phyloP scores from a whole-genome alignment of 2,888 invertebrate species.

The Brenthis daphne region DNA sequence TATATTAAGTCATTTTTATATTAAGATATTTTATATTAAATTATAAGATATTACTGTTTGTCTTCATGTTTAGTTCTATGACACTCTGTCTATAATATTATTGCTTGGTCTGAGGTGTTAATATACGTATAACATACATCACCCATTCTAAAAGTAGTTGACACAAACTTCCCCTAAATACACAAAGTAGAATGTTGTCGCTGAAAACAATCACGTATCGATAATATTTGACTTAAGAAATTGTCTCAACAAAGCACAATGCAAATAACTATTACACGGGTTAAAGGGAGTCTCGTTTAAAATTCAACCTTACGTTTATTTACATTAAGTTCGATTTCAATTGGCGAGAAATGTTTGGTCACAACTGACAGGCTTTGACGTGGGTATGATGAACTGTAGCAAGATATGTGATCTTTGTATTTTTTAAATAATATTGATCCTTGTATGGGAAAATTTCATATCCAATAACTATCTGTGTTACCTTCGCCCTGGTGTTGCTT shows the following conservation, averaged over 20 bases:
- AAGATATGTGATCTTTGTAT: neutral
- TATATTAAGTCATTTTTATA: too few relatives aligned
- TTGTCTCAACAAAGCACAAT: conserved; percentile 38
- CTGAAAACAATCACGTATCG: conserved; percentile 24
- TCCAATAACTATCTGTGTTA: too few relatives aligned
- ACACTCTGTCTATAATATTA: too few relatives aligned
- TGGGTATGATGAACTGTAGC: conserved; percentile 1
- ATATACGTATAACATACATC: too few relatives aligned
- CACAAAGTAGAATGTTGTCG: conserved; percentile 21
- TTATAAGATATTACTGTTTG: too few relatives aligned
- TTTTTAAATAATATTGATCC: conserved; percentile 3
- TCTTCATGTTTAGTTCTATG: too few relatives aligned
- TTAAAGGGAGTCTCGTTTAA: neutral
- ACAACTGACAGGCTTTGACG: conserved; percentile 9
- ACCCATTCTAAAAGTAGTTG: too few relatives aligned
- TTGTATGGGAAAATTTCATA: neutral
- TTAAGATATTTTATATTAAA: too few relatives aligned
- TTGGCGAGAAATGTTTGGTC: neutral
- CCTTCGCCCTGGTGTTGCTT: too few relatives aligned
- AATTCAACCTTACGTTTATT: neutral
- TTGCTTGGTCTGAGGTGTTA: too few relatives aligned
- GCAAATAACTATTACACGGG: conserved; percentile 32
- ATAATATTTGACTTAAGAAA: conserved; percentile 41
- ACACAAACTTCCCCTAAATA: neutral
- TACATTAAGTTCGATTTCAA: neutral